Evolutionary conservation across 1,140 invertebrate species (phyloP).

Genomic region (Campoletis sonorensis): DNA sequence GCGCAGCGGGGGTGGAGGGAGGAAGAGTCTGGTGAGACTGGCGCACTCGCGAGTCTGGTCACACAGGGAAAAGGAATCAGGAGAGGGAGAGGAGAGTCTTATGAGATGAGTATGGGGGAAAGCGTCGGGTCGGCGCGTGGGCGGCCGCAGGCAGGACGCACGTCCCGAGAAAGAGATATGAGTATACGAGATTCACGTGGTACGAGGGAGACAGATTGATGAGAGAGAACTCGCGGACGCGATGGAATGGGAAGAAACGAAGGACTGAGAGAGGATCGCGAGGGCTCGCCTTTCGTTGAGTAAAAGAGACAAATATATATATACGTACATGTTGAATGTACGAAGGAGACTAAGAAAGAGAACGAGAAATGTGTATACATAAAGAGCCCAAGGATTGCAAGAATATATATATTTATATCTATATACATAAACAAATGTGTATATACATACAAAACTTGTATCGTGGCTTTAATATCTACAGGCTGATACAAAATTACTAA

Average conservation of each 20-base stretch:
- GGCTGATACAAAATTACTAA: not conserved
- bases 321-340: slow-evolving; percentile 9
- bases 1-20: not conserved
- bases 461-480: not conserved
- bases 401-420: too few relatives aligned
- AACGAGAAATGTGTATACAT: slow-evolving; percentile 25
- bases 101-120: slow-evolving; percentile 54
- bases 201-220: slow-evolving; percentile 43
- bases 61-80: not conserved
- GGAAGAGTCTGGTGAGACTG: not conserved
- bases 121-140: slow-evolving; percentile 75
- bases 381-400: slow-evolving; percentile 20
- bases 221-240: slow-evolving; percentile 48
- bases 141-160: slow-evolving; percentile 76
- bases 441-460: not conserved
- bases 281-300: slow-evolving; percentile 17
- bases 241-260: slow-evolving; percentile 22
- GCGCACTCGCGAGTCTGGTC: slow-evolving; percentile 16
- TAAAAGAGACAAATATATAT: not conserved
- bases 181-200: slow-evolving; percentile 13
- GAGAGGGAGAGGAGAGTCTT: slow-evolving; percentile 7
- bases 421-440: too few relatives aligned
- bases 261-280: slow-evolving; percentile 20
- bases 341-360: slow-evolving; percentile 31
- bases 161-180: slow-evolving; percentile 63